Conservation (phyloP, 2,888 invertebrate species). For the Synanthedon andrenaeformis region DNA sequence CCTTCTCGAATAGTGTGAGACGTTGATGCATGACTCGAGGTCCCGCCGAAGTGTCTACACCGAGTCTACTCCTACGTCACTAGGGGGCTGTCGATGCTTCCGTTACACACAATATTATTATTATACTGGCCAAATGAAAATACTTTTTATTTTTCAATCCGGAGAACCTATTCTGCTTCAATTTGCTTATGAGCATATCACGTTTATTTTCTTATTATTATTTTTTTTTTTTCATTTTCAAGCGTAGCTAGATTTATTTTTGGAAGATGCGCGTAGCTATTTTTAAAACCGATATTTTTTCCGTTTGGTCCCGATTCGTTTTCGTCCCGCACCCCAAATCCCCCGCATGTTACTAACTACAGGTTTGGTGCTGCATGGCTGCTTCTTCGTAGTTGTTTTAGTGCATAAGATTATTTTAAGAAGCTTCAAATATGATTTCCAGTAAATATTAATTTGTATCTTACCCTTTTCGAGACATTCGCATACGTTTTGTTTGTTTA, state of each 20-base stretch:
- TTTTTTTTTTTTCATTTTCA: slow-evolving; percentile 33
- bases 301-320: slow-evolving; percentile 51
- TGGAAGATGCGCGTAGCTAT: slow-evolving; percentile 56
- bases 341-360: slow-evolving; percentile 57
- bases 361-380: slow-evolving; percentile 60
- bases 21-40: slow-evolving; percentile 38
- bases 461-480: slow-evolving; percentile 15
- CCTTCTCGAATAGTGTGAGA: slow-evolving; percentile 47
- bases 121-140: slow-evolving; percentile 63
- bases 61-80: slow-evolving; percentile 7
- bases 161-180: slow-evolving; percentile 71
- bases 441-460: slow-evolving; percentile 35
- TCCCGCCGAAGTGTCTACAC: slow-evolving; percentile 8
- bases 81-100: slow-evolving; percentile 39
- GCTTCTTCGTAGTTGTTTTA: slow-evolving; percentile 47
- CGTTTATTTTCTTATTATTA: slow-evolving; percentile 35
- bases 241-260: slow-evolving; percentile 60
- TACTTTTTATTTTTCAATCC: slow-evolving; percentile 65
- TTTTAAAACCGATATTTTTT: slow-evolving; percentile 67
- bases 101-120: slow-evolving; percentile 45
- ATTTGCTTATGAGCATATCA: slow-evolving; percentile 65
- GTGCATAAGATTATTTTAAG: slow-evolving; percentile 43
- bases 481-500: slow-evolving; percentile 6
- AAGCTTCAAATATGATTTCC: slow-evolving; percentile 52
- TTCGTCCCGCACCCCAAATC: slow-evolving; percentile 24